These are phyloP conservation scores for Macrochelys suwanniensis DNA, from an alignment of 2,797 vertebrate species.

Conservation along the genomic window DNA sequence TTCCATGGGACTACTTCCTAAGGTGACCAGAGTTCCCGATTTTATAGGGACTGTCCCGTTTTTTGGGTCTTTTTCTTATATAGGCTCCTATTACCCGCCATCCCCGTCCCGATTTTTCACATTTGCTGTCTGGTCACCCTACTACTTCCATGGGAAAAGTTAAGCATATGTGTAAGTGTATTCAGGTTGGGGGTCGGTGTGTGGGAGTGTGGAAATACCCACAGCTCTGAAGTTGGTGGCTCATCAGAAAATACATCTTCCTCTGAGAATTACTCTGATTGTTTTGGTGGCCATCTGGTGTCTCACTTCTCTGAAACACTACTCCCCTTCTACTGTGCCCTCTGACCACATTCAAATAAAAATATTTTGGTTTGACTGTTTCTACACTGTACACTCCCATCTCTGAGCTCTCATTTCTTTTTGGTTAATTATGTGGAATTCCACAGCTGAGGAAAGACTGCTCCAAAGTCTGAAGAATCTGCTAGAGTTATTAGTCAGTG, in stretches of 20 bases:
- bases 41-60: no score
- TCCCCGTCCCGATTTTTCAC: no score
- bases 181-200: not conserved
- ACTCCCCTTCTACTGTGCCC: not conserved
- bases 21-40: no score
- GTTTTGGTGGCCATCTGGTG: slow-evolving; percentile 64
- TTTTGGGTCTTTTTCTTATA: no score
- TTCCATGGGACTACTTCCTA: not conserved
- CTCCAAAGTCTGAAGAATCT: slow-evolving; percentile 10
- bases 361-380: slow-evolving; percentile 24
- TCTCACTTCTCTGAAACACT: slow-evolving; percentile 57
- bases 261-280: slow-evolving; percentile 56
- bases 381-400: not conserved
- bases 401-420: slow-evolving; percentile 23
- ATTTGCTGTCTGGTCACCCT: no score
- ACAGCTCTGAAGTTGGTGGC: slow-evolving; percentile 49
- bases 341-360: slow-evolving; percentile 46
- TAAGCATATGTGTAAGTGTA: not conserved
- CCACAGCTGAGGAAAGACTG: not conserved
- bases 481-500: not conserved
- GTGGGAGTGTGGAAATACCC: slow-evolving; percentile 57
- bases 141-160: not conserved
- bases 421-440: slow-evolving; percentile 34
- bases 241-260: slow-evolving; percentile 61
- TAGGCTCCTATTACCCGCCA: no score